Conservation (phyloP, 2,888 invertebrate species). For the Meloe dianella region DNA sequence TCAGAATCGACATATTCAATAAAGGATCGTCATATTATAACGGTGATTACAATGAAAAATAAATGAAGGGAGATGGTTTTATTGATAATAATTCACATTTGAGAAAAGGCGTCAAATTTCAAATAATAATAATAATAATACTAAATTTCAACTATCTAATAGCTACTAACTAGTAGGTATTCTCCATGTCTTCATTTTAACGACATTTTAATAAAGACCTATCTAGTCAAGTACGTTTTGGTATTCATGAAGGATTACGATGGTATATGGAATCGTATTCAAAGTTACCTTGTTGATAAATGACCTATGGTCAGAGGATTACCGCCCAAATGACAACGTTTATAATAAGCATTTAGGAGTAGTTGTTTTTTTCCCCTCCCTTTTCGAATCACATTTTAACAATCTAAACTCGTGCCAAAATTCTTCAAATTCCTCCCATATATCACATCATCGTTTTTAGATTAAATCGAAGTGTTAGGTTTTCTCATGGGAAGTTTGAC, state of each 20-base stretch:
- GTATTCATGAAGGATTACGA: slow-evolving; percentile 42
- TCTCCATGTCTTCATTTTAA: slow-evolving; percentile 30
- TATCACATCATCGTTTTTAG: background rate
- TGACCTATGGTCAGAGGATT: slow-evolving; percentile 43
- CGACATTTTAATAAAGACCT: slow-evolving; percentile 47
- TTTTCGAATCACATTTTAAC: background rate
- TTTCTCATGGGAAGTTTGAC: slow-evolving; percentile 32
- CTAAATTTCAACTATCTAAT: too few relatives aligned
- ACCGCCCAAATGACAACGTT: background rate
- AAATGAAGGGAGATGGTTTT: background rate
- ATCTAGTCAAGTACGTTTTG: slow-evolving; percentile 41
- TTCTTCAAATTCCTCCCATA: background rate
- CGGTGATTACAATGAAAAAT: background rate
- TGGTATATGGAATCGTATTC: slow-evolving; percentile 30
- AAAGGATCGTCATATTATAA: background rate
- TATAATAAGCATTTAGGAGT: slow-evolving; percentile 21
- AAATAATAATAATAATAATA: background rate
- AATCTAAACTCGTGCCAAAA: background rate
- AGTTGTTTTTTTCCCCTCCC: background rate
- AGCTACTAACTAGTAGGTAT: background rate
- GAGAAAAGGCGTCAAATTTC: slow-evolving; percentile 5
- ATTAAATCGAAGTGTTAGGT: background rate
- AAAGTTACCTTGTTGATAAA: slow-evolving; percentile 46
- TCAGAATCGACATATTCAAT: background rate
- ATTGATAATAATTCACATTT: background rate